Base-by-base conservation (phyloP, 2,797 vertebrate species). In the Chelonia mydas region DNA sequence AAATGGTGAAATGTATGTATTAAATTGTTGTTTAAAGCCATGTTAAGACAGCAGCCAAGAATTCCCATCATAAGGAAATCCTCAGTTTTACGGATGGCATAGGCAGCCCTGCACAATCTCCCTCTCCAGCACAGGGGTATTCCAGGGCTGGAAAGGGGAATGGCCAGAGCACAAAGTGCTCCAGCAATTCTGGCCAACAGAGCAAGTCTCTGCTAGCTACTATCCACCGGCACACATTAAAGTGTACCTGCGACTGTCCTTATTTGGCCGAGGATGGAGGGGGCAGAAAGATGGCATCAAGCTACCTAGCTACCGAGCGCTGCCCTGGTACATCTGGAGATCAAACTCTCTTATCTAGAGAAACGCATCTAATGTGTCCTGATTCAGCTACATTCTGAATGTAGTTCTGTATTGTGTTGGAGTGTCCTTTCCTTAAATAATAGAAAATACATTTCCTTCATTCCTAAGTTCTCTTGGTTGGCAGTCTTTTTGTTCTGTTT, bases 391-490 rank as follows among this genome's bases (percentile, higher is more conserved):
- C 0, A 0, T 2, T 94, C 65, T 93, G 76, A 53, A 19, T 61
- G 57, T 86, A 55, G 2, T 84, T 90, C 68, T 76, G 47, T 49
- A 21, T 85, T 0, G 0, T 51, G 4, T 84, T 96, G 93, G 88
- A 74, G 95, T 2, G 0, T 51, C 33, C 49, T 81, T 84, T 12
- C 84, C 51, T 53, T 86, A 80, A 88, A 5, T 0, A 0, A 31
- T 82, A 82, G 23, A 85, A 95, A 88, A 9, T 2, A 1, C 55
- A 72, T 84, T 96, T 95, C 76, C 79, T 11, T 83, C 45, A 96
- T 96, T 94, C 93, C 90, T 96, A 86, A 92, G 93, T 94, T 96
- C 92, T 88, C 91, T 21, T 1, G 6, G 81, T 93, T 97, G 95
- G 88, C 95, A 93, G 79, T n/a, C 49, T 31, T 90, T 93, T 61